A percentile compares a stretch with the other conserved stretches of the same genome.
Conservation (phyloP, 2,113 vertebrate species). For the Erinaceus europaeus region DNA sequence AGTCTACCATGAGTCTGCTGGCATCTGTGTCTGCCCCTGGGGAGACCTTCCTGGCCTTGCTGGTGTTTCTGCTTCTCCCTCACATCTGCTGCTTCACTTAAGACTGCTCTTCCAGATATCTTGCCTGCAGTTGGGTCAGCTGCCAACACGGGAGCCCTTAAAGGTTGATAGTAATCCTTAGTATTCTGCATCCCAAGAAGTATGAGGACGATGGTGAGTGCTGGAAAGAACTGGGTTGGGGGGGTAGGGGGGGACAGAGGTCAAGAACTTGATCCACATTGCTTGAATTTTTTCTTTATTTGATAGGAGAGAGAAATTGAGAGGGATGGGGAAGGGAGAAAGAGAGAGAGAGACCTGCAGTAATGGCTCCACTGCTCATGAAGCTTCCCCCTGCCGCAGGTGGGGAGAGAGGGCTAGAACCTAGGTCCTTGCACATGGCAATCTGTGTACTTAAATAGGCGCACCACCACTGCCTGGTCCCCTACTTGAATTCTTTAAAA, state of each 20-base stretch:
- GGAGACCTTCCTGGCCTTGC: background rate
- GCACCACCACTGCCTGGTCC: no score
- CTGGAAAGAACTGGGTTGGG: background rate
- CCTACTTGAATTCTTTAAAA: no score
- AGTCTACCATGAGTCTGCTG: background rate
- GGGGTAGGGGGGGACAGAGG: background rate
- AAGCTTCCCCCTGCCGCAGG: no score
- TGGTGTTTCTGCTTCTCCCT: background rate
- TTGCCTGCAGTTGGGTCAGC: conserved; percentile 17
- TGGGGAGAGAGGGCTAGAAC: no score
- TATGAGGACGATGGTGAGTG: background rate
- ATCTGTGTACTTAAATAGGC: no score
- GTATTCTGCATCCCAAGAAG: background rate
- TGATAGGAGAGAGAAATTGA: no score
- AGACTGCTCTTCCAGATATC: background rate
- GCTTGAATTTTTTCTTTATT: conserved; percentile 21
- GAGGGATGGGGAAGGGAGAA: no score
- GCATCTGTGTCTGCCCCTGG: background rate
- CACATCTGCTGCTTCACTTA: background rate
- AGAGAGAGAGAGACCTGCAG: no score
- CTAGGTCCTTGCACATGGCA: no score
- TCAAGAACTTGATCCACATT: background rate
- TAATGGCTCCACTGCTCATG: no score
- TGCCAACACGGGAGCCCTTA: background rate
- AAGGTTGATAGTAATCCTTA: background rate